Evolutionary conservation across 2,888 invertebrate genomes (phyloP).

Genomic region (Morpho helenor): DNA sequence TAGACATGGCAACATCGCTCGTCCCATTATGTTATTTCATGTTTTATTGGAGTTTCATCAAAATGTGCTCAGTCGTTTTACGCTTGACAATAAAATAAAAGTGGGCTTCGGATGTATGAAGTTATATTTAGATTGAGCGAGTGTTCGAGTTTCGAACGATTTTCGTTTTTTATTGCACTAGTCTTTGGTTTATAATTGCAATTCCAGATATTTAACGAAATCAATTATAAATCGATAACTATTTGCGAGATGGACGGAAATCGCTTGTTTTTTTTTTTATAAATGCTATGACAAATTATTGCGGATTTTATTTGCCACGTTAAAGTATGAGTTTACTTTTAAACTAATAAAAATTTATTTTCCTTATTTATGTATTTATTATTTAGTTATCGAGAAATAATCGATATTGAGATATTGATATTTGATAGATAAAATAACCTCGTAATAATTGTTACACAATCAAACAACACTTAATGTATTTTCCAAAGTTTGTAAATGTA

Average conservation of each 20-base stretch:
- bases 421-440: too few relatives aligned
- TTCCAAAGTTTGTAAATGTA: too few relatives aligned
- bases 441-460: too few relatives aligned
- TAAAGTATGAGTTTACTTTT: not conserved
- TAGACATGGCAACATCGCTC: slow-evolving; percentile 32
- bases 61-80: slow-evolving; percentile 8
- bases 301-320: slow-evolving; percentile 1
- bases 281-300: not conserved
- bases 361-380: too few relatives aligned
- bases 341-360: too few relatives aligned
- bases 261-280: slow-evolving; percentile 8
- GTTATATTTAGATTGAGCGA: slow-evolving; percentile 13
- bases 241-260: slow-evolving; percentile 8
- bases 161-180: slow-evolving; percentile 3
- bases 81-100: slow-evolving; percentile 32
- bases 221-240: slow-evolving; percentile 5
- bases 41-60: slow-evolving; percentile 17
- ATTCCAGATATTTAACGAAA: slow-evolving; percentile 4
- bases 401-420: too few relatives aligned
- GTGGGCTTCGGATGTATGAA: slow-evolving; percentile 25
- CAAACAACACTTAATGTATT: too few relatives aligned
- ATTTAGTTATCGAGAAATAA: too few relatives aligned
- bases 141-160: slow-evolving; percentile 3
- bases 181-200: slow-evolving; percentile 10
- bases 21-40: slow-evolving; percentile 19